Percentiles rank a stretch among this genome's conserved stretches.
Evolutionary conservation across 2,797 vertebrate genomes (phyloP).

Genomic region (Tokudaia muenninki): DNA sequence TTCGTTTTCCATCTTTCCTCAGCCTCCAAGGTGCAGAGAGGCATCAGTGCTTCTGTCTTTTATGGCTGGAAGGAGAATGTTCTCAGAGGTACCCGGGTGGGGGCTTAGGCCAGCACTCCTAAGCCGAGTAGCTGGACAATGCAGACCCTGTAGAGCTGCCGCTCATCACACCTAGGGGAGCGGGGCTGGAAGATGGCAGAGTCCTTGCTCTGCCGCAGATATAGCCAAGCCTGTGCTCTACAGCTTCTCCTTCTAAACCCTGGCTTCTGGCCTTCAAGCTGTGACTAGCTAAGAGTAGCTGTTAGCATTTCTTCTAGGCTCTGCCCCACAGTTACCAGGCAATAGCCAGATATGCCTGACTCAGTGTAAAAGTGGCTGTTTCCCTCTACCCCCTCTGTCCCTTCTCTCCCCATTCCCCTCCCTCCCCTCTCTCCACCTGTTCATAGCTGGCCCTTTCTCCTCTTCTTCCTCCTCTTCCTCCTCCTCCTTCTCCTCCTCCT

Average conservation of each 20-base stretch:
- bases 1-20: neutral
- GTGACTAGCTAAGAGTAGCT: neutral
- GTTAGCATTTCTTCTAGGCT: neutral
- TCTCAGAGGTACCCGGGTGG: neutral
- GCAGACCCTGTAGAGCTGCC: neutral
- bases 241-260: no score
- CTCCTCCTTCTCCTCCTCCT: rapidly evolving
- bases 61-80: neutral
- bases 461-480: no score
- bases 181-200: neutral
- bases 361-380: neutral
- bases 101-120: neutral
- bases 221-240: neutral
- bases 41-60: neutral
- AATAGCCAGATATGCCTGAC: neutral
- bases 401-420: no score
- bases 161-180: neutral
- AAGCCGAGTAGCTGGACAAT: neutral
- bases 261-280: neutral
- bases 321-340: neutral
- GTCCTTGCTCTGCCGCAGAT: neutral
- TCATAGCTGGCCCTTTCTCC: no score
- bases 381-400: no score
- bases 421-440: no score
- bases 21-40: neutral